phyloP scores from a whole-genome alignment of 2,797 vertebrate species.

The Microchirus variegatus region DNA sequence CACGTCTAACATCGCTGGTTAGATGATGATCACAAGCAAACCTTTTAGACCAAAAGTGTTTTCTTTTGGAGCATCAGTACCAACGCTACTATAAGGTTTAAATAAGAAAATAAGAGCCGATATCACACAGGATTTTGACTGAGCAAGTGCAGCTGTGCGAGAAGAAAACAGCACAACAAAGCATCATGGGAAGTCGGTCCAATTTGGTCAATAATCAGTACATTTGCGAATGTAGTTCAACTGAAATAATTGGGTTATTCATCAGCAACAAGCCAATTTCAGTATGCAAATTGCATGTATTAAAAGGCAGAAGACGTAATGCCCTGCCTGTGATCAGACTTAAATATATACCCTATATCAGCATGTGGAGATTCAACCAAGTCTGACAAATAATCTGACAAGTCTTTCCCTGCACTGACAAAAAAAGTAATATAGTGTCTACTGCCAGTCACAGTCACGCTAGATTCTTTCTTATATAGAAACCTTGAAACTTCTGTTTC shows the following conservation, averaged over 20 bases:
- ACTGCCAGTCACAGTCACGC: background rate
- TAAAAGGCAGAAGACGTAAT: background rate
- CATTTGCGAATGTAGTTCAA: constrained; percentile 2
- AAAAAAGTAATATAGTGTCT: background rate
- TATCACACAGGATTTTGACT: constrained; percentile 20
- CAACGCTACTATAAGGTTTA: background rate
- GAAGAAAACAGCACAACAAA: constrained; percentile 22
- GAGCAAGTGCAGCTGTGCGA: constrained; percentile 14
- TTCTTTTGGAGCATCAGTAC: background rate
- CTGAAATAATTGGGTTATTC: constrained; percentile 4
- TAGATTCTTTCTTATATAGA: constrained; percentile 3
- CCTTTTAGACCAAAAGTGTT: background rate
- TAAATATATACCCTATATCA: background rate
- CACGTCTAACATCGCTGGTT: background rate
- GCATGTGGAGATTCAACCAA: background rate
- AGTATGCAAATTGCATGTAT: background rate
- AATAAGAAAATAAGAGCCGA: background rate
- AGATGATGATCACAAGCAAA: background rate
- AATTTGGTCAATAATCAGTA: background rate
- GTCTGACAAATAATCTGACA: too few species aligned
- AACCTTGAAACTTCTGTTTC: constrained; percentile 3
- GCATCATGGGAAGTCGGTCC: constrained; percentile 17
- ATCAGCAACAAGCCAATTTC: background rate
- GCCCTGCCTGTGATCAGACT: background rate
- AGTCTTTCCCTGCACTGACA: too few species aligned